These are phyloP conservation scores for Brachylomia viminalis DNA, from an alignment of 2,888 invertebrate species.

Conservation along the genomic window DNA sequence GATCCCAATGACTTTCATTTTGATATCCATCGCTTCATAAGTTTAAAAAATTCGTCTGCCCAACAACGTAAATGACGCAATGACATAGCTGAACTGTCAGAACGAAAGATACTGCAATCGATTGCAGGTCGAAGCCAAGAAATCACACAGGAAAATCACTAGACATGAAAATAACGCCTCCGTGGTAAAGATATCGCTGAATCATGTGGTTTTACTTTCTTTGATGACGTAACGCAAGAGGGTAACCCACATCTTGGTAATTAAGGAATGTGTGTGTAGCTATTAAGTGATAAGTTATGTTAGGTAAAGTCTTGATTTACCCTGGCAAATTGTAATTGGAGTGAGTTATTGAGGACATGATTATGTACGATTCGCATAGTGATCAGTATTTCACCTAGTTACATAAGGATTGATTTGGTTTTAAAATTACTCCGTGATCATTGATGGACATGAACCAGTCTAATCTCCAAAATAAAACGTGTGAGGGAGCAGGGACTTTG, in stretches of 20 bases:
- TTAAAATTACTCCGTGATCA: background rate
- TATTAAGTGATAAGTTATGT: conserved; percentile 22
- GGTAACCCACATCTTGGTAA: conserved; percentile 42
- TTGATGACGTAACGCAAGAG: conserved; percentile 34
- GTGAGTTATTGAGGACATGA: conserved; percentile 1
- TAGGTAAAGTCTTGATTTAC: background rate
- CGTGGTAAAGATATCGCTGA: conserved; percentile 41
- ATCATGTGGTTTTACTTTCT: conserved; percentile 35
- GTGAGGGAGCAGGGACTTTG: conserved; percentile 53
- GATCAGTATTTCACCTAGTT: conserved; percentile 1
- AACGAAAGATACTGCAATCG: background rate
- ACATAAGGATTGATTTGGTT: no score
- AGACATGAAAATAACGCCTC: conserved; percentile 27
- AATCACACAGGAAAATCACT: conserved; percentile 36
- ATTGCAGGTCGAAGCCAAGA: background rate
- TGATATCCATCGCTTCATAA: background rate
- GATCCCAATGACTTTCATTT: background rate
- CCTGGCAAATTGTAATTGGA: conserved; percentile 5
- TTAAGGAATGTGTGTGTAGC: conserved; percentile 26
- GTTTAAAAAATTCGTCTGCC: background rate
- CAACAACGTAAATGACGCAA: background rate
- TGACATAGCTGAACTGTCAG: background rate
- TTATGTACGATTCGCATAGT: no score
- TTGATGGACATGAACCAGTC: background rate
- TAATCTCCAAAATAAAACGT: conserved; percentile 44